These are phyloP conservation scores for Heteropelma amictum DNA, from an alignment of 2,888 invertebrate species.

Conservation along the genomic window DNA sequence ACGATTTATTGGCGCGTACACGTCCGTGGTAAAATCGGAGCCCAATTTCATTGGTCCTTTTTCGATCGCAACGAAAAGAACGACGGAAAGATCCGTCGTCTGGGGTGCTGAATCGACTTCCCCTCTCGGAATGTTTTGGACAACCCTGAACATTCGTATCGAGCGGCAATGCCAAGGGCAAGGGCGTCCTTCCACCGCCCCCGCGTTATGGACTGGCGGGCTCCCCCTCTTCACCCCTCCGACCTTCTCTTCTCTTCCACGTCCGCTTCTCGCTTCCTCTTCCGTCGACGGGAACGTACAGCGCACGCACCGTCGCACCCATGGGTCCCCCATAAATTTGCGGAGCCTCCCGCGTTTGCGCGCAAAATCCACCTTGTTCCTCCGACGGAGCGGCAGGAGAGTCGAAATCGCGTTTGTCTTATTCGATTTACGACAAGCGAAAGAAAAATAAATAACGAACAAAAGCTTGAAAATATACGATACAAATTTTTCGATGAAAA, in stretches of 20 bases:
- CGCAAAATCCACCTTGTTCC: not conserved
- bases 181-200: slow-evolving; percentile 76
- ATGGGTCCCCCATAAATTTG: slow-evolving; percentile 33
- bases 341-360: slow-evolving; percentile 40
- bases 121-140: slow-evolving; percentile 71
- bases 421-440: too few relatives aligned
- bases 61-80: slow-evolving; percentile 28
- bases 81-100: slow-evolving; percentile 38
- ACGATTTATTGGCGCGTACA: too few relatives aligned
- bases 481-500: too few relatives aligned
- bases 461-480: too few relatives aligned
- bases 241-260: slow-evolving; percentile 26
- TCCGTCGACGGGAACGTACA: slow-evolving; percentile 22
- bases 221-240: slow-evolving; percentile 21
- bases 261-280: slow-evolving; percentile 36
- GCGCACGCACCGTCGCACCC: slow-evolving; percentile 36
- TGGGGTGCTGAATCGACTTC: slow-evolving; percentile 47
- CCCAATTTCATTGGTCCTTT: slow-evolving; percentile 1
- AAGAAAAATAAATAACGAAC: too few relatives aligned
- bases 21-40: not conserved
- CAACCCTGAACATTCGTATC: slow-evolving; percentile 76
- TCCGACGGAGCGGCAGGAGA: not conserved
- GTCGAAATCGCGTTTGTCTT: not conserved
- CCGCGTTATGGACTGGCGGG: slow-evolving; percentile 36
- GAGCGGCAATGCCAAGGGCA: slow-evolving; percentile 78